These are phyloP conservation scores for Parnassius smintheus DNA, from an alignment of 2,888 invertebrate genomes.

Conservation along the genomic window DNA sequence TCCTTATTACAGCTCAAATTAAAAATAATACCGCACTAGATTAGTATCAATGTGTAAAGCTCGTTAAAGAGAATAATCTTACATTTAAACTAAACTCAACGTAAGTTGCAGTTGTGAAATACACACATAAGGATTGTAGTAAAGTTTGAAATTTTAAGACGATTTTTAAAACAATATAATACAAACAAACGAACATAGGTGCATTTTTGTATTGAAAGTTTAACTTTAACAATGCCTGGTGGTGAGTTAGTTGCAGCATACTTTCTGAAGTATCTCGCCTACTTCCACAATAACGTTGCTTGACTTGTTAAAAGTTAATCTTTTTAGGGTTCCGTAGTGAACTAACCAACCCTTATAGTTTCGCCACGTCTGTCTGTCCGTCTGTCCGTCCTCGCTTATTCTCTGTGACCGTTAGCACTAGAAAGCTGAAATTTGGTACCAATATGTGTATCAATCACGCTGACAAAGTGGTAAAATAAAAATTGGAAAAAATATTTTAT, in stretches of 20 bases:
- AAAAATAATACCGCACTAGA: too few species aligned
- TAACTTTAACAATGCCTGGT: slow-evolving; percentile 17
- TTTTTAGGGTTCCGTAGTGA: too few species aligned
- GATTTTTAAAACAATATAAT: background rate
- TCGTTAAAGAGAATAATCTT: background rate
- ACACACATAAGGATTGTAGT: background rate
- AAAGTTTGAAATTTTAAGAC: background rate
- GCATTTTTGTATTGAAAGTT: background rate
- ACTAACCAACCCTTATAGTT: too few species aligned
- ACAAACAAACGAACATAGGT: background rate
- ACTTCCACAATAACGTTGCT: slow-evolving; percentile 20
- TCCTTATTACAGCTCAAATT: too few species aligned
- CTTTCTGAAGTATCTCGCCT: slow-evolving; percentile 17
- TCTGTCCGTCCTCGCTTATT: too few species aligned
- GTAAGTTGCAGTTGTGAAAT: background rate
- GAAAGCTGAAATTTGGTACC: too few species aligned
- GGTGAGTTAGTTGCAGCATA: slow-evolving; percentile 11
- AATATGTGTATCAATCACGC: too few species aligned
- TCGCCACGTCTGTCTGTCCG: too few species aligned
- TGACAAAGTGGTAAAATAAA: too few species aligned
- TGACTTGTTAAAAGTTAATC: slow-evolving; percentile 25
- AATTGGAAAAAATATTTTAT: too few species aligned
- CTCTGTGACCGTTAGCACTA: too few species aligned
- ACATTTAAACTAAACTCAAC: background rate
- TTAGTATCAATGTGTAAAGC: too few species aligned